A percentile compares a stretch with the other conserved stretches of the same genome.
Conservation (phyloP, 2,113 vertebrate species). For the Eretmochelys imbricata region DNA sequence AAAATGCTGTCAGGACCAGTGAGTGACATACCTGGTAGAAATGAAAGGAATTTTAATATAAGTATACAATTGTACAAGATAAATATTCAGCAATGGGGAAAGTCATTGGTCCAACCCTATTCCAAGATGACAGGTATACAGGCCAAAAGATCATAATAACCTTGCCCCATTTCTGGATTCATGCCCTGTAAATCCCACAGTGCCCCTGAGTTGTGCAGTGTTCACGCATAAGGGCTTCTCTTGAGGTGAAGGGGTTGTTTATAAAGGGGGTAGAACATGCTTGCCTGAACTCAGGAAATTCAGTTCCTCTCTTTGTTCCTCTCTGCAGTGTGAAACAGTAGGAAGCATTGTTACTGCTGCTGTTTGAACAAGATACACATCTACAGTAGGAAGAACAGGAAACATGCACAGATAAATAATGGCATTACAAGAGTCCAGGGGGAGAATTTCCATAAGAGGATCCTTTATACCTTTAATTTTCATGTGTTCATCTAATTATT, state of each 20-base stretch:
- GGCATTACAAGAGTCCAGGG: background rate
- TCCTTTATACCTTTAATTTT: constrained; percentile 33
- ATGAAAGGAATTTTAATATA: background rate
- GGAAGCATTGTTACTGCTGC: background rate
- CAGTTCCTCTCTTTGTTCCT: background rate
- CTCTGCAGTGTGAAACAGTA: background rate
- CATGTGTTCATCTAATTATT: constrained; percentile 2
- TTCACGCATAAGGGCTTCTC: background rate
- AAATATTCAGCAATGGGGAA: background rate
- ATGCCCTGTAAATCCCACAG: background rate
- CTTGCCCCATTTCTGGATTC: background rate
- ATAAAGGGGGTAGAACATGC: background rate
- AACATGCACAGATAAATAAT: background rate
- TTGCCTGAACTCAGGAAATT: background rate
- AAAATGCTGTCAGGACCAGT: background rate
- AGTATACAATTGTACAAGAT: background rate
- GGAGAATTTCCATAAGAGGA: background rate
- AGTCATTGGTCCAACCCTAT: background rate
- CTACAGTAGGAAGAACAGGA: background rate
- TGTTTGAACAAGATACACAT: background rate
- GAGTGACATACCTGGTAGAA: background rate
- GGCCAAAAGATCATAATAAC: background rate
- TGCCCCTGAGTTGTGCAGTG: background rate
- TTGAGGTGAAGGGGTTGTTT: background rate
- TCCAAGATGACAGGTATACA: background rate